A percentile compares a stretch with the other conserved stretches of the same genome.
Conservation (phyloP, 2,113 vertebrate genomes). For the Notechis scutatus region DNA sequence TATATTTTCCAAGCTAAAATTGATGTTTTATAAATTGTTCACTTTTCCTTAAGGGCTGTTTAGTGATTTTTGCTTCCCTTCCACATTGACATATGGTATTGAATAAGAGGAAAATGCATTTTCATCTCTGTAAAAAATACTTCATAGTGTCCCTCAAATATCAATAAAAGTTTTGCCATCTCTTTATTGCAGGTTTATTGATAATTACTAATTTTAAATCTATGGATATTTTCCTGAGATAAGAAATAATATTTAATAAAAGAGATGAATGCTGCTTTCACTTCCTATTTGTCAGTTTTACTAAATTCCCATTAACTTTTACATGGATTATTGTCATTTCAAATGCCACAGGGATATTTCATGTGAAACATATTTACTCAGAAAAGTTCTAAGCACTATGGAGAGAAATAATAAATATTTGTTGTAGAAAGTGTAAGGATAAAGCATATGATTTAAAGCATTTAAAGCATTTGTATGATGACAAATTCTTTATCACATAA, state of each 20-base stretch:
- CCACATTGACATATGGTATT: not conserved
- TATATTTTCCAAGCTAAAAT: not conserved
- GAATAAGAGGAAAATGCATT: conserved; percentile 9
- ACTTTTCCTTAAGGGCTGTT: not conserved
- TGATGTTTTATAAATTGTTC: not conserved
- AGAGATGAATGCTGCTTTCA: conserved; percentile 24
- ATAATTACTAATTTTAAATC: conserved; percentile 29
- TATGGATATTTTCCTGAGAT: conserved; percentile 37
- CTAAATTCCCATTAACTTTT: conserved; percentile 48
- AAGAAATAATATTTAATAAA: conserved; percentile 52
- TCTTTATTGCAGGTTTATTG: conserved; percentile 33
- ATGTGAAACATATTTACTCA: conserved; percentile 32
- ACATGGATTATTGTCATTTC: conserved; percentile 46
- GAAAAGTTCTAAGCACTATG: not conserved
- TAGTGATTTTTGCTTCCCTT: not conserved
- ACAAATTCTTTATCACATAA: not conserved
- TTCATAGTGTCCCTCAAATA: not conserved
- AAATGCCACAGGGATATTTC: conserved; percentile 43
- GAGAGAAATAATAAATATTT: conserved; percentile 36
- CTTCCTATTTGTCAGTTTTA: conserved; percentile 31
- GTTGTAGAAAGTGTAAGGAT: conserved; percentile 3
- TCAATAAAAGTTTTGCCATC: not conserved
- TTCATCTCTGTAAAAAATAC: conserved; percentile 3
- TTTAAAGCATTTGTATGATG: not conserved
- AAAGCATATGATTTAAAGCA: not conserved